A percentile compares a stretch with the other conserved stretches of the same genome.
Conservation (phyloP, 1,140 invertebrate species). For the Zophobas atratus region DNA sequence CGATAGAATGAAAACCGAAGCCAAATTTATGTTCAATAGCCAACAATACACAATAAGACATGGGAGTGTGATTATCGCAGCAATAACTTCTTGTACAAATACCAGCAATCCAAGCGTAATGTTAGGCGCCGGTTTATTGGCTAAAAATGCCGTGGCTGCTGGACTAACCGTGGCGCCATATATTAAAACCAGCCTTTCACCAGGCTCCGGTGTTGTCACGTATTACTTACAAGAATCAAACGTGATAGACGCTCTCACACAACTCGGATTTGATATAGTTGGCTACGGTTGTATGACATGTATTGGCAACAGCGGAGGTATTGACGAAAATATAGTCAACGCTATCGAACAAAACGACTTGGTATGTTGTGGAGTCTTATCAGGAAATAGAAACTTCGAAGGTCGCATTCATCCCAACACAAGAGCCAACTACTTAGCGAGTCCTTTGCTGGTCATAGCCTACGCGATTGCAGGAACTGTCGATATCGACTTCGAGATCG, state of each 20-base stretch:
- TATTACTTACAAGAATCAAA: slow-evolving; percentile 92
- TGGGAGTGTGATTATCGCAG: slow-evolving; percentile 96
- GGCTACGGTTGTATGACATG: slow-evolving; percentile 98
- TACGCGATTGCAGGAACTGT: slow-evolving; percentile 96
- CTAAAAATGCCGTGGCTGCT: slow-evolving; percentile 94
- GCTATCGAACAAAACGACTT: slow-evolving; percentile 97
- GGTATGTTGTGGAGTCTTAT: slow-evolving; percentile 94
- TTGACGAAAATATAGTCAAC: slow-evolving; percentile 91
- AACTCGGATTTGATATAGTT: slow-evolving; percentile 91
- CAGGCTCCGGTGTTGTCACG: slow-evolving; percentile 97
- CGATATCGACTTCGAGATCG: slow-evolving; percentile 93
- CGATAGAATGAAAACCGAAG: slow-evolving; percentile 77
- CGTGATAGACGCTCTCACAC: slow-evolving; percentile 88
- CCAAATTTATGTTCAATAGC: slow-evolving; percentile 86
- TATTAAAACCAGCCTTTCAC: slow-evolving; percentile 96
- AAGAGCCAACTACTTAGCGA: slow-evolving; percentile 96
- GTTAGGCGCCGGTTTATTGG: slow-evolving; percentile 94
- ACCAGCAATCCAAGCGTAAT: slow-evolving; percentile 98
- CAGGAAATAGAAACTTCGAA: slow-evolving; percentile 98
- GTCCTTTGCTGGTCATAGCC: slow-evolving; percentile 95
- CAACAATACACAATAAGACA: slow-evolving; percentile 89
- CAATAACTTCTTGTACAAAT: slow-evolving; percentile 98
- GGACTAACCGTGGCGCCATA: slow-evolving; percentile 93
- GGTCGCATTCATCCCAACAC: slow-evolving; percentile 97
- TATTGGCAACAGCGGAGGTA: slow-evolving; percentile 97